These are phyloP conservation scores for Melanotaenia trifasciata DNA, from an alignment of 2,797 vertebrate species.

Conservation along the genomic window DNA sequence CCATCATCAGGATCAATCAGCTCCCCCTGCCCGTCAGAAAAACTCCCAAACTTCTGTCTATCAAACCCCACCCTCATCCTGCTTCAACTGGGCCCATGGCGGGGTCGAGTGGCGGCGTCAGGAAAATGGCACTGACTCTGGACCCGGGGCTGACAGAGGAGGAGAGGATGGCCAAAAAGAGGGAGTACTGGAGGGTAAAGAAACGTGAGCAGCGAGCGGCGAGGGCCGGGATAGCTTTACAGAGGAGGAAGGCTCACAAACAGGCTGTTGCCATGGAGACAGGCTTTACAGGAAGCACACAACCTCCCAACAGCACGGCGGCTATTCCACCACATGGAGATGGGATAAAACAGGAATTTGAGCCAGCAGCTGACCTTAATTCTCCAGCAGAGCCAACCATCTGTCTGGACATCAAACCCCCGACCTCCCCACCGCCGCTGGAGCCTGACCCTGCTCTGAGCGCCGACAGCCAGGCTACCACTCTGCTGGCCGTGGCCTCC, in stretches of 20 bases:
- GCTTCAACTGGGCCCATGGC: conserved; percentile 19
- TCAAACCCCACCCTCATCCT: conserved; percentile 33
- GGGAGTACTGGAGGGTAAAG: conserved; percentile 82
- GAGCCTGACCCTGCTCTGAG: conserved; percentile 67
- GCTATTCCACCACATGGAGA: conserved; percentile 26
- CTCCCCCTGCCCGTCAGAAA: conserved; percentile 26
- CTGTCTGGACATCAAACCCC: conserved; percentile 69
- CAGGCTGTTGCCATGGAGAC: conserved; percentile 2
- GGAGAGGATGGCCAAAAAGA: conserved; percentile 76
- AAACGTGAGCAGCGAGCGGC: conserved; percentile 84
- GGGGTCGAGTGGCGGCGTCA: conserved; percentile 56
- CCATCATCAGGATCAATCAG: conserved; percentile 14
- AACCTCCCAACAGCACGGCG: conserved; percentile 1
- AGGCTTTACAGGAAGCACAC: conserved; percentile 14
- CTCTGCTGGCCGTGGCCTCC: conserved; percentile 83
- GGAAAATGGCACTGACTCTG: conserved; percentile 53
- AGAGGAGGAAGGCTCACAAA: conserved; percentile 66
- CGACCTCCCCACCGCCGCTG: conserved; percentile 44
- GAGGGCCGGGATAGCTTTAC: conserved; percentile 42
- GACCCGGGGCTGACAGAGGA: conserved; percentile 63
- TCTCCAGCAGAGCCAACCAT: conserved; percentile 55
- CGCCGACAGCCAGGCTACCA: conserved; percentile 78
- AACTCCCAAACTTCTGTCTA: conserved; percentile 24
- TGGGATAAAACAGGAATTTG: conserved; percentile 74
- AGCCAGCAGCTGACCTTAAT: conserved; percentile 66